Evolutionary conservation across 1,140 invertebrate genomes (phyloP), one percentile per base, ranked within the genome.

Genomic region (Subanguina moxae): DNA sequence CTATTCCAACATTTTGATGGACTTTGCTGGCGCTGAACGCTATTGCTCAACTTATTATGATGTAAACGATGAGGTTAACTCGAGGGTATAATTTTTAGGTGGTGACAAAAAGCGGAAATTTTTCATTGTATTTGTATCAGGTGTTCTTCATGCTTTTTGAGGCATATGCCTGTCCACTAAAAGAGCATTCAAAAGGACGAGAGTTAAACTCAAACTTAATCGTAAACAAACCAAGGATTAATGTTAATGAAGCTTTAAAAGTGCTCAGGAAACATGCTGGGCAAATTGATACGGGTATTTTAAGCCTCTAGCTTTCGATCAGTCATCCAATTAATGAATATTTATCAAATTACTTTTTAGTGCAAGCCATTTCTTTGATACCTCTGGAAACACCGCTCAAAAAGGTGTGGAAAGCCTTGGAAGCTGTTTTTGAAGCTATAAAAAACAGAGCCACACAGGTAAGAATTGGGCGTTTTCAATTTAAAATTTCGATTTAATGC

Each of bases 1-100:
- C 80, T 97, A 96, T 82, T 88, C 94, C 76, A 90, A 86, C 85
- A 88, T 86, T 76, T 88, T 88, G 65, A 88, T 91, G 56, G 89
- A 97, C 84, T 87, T 90, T 21, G 78, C 87, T 0, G 88, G 89
- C 78, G 94, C 94, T 0, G 88, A 90, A 76, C 56, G 58, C 3
- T 65, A 76, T 63, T 76, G 75, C 32, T 23, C 56, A 17, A 27
- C 58, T 13, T 71, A 76, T 64, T 76, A 66, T 52, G 64, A 76
- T 45, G n/a, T 28, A 17, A 62, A 63, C n/a, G 75, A 75, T 58
- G 15, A 8, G 0, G 32, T 62, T 28, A 67, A 75, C 48, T 67
- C 71, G 21, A 46, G 75, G 58, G 70, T 71, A 21, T 15, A 32
- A 58, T 46, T 13, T 58, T 8, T 58, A 25, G 59, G n/a, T n/a